A percentile compares a stretch with the other conserved stretches of the same genome.
Conservation (phyloP, 2,113 vertebrate species). For the Marmota flaviventris region DNA sequence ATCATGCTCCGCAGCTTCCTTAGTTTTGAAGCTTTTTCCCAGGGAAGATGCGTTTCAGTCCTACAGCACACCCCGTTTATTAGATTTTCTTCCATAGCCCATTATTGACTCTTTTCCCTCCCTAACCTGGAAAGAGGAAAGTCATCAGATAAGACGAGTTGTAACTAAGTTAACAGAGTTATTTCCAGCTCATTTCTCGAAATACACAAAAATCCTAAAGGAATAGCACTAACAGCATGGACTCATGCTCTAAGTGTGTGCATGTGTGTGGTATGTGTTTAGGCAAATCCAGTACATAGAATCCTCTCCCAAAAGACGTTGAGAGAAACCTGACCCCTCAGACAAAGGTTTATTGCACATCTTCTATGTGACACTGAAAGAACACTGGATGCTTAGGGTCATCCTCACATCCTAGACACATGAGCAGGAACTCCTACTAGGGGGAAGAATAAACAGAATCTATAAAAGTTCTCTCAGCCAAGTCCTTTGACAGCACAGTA, state of each 20-base stretch:
- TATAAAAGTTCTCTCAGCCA: not conserved
- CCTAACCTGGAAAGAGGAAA: not conserved
- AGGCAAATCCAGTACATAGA: not conserved
- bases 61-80: not conserved
- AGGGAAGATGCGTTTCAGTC: not conserved
- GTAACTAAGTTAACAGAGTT: not conserved
- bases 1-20: not conserved
- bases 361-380: not conserved
- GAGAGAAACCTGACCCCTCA: not conserved
- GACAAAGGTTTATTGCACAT: not conserved
- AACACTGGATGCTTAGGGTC: not conserved
- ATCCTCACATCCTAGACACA: not conserved
- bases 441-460: not conserved
- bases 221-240: not conserved
- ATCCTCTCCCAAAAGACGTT: not conserved
- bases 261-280: not conserved
- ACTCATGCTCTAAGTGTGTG: not conserved
- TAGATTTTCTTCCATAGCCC: not conserved
- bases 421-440: not conserved
- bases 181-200: not conserved
- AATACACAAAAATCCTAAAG: not conserved
- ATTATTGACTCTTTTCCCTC: not conserved
- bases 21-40: not conserved
- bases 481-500: not conserved
- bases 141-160: not conserved